Percentiles rank a stretch among this genome's conserved stretches.
These are phyloP conservation scores for Drosophila sucinea DNA, from an alignment of 1,140 invertebrate genomes.

Conservation along the genomic window DNA sequence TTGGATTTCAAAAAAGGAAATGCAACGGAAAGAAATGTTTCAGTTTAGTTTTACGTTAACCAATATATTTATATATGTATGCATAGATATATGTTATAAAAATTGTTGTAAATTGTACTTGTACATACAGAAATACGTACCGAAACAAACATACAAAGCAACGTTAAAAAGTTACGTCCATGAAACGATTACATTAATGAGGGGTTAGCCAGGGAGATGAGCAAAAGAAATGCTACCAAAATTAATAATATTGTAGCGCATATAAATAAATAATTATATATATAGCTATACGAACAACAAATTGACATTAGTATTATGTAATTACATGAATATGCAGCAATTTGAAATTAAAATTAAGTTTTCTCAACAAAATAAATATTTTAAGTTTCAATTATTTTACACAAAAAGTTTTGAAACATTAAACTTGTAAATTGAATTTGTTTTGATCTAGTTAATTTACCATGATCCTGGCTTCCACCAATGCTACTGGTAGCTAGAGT, in stretches of 20 bases:
- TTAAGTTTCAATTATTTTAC: constrained; percentile 16
- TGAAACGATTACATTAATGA: constrained; percentile 38
- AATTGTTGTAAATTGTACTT: constrained; percentile 79
- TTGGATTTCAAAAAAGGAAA: not conserved
- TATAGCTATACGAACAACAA: constrained; percentile 26
- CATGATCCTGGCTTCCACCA: too few species aligned
- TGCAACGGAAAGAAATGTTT: not conserved
- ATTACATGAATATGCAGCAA: constrained; percentile 30
- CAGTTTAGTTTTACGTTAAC: not conserved
- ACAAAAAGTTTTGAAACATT: constrained; percentile 2
- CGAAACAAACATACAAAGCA: constrained; percentile 73
- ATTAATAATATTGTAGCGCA: constrained; percentile 44
- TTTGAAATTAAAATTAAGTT: constrained; percentile 9
- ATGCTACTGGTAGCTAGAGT: too few species aligned
- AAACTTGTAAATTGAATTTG: constrained; percentile 2
- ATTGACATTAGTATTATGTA: constrained; percentile 48
- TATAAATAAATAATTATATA: constrained; percentile 29
- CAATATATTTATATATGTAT: constrained; percentile 40
- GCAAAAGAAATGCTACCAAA: constrained; percentile 57
- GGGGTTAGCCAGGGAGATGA: constrained; percentile 25
- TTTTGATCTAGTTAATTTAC: not conserved
- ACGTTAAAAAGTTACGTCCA: constrained; percentile 79
- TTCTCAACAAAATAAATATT: not conserved
- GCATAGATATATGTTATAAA: constrained; percentile 48
- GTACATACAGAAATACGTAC: constrained; percentile 64